Evolutionary conservation across 1,140 invertebrate species (phyloP).

Genomic region (Diorhabda carinulata): DNA sequence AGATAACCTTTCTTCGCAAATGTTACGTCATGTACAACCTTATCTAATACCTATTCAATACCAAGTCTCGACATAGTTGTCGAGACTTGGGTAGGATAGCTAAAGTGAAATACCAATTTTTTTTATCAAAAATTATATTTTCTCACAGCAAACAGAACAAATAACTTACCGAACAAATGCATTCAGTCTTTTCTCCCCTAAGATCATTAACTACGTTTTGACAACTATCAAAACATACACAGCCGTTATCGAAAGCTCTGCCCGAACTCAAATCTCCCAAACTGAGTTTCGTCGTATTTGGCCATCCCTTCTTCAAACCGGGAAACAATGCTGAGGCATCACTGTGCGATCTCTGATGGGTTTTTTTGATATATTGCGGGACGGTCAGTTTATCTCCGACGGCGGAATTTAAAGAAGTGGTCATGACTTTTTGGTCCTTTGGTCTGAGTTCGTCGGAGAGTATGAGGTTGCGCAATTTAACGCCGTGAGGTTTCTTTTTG

Average conservation of each 20-base stretch:
- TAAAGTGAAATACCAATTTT: too few relatives aligned
- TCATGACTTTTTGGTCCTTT: slow-evolving; percentile 32
- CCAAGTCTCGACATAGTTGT: too few relatives aligned
- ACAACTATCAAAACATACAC: slow-evolving; percentile 67
- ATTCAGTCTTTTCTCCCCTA: slow-evolving; percentile 66
- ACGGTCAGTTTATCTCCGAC: slow-evolving; percentile 23
- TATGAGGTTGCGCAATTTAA: slow-evolving; percentile 84
- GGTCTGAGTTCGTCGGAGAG: slow-evolving; percentile 81
- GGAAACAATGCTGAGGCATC: slow-evolving; percentile 32
- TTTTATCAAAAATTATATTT: too few relatives aligned
- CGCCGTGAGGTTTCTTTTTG: slow-evolving; percentile 77
- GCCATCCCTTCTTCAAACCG: slow-evolving; percentile 38
- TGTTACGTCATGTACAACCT: too few relatives aligned
- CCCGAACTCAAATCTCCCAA: slow-evolving; percentile 90
- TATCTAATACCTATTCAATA: too few relatives aligned
- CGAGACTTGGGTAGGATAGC: too few relatives aligned
- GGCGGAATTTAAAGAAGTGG: slow-evolving; percentile 13
- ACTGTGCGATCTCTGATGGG: slow-evolving; percentile 71
- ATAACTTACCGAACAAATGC: slow-evolving; percentile 66
- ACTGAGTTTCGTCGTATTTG: slow-evolving; percentile 59
- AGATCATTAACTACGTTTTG: slow-evolving; percentile 73
- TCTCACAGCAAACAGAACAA: too few relatives aligned
- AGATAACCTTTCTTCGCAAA: too few relatives aligned
- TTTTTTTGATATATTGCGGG: slow-evolving; percentile 43
- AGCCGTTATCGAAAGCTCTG: slow-evolving; percentile 94